Evolutionary conservation across 1,140 invertebrate species (phyloP).

Genomic region (Hylaeus anthracinus): DNA sequence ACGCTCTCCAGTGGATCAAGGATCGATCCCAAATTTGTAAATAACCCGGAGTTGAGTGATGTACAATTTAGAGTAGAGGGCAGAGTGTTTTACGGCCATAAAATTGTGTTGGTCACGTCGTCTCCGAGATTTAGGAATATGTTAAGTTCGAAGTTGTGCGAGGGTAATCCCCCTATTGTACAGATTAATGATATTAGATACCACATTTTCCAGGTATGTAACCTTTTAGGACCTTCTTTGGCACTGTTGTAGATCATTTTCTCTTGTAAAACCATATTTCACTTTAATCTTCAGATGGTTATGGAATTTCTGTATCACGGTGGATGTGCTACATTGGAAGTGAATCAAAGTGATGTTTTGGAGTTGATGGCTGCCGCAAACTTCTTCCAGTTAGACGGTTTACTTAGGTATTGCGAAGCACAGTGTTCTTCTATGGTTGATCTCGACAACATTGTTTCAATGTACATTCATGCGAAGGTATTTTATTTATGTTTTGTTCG

Average conservation of each 20-base stretch:
- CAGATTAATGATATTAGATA: slow-evolving; percentile 96
- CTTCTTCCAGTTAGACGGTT: slow-evolving; percentile 93
- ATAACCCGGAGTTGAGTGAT: slow-evolving; percentile 94
- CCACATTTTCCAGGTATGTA: slow-evolving; percentile 91
- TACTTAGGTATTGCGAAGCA: slow-evolving; percentile 92
- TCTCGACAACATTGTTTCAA: slow-evolving; percentile 93
- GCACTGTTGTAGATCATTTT: too few species aligned
- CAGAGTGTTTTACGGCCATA: slow-evolving; percentile 95
- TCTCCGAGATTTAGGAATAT: slow-evolving; percentile 92
- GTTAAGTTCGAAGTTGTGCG: slow-evolving; percentile 89
- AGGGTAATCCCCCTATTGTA: slow-evolving; percentile 90
- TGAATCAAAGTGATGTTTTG: slow-evolving; percentile 90
- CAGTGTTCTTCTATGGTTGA: slow-evolving; percentile 91
- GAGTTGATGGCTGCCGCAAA: slow-evolving; percentile 95
- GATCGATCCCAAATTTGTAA: slow-evolving; percentile 95
- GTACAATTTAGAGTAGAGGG: slow-evolving; percentile 95
- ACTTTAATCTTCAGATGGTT: slow-evolving; percentile 86
- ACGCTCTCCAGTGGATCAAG: slow-evolving; percentile 87
- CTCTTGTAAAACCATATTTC: not conserved
- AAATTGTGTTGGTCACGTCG: slow-evolving; percentile 95
- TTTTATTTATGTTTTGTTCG: not conserved
- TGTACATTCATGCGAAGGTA: slow-evolving; percentile 96
- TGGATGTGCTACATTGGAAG: slow-evolving; percentile 88
- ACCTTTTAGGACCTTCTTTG: not conserved
- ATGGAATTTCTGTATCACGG: slow-evolving; percentile 97